Percentiles rank a stretch among this genome's conserved stretches.
These are phyloP conservation scores for Antechinus stuartii DNA, from an alignment of 2,113 vertebrate species.

Conservation along the genomic window DNA sequence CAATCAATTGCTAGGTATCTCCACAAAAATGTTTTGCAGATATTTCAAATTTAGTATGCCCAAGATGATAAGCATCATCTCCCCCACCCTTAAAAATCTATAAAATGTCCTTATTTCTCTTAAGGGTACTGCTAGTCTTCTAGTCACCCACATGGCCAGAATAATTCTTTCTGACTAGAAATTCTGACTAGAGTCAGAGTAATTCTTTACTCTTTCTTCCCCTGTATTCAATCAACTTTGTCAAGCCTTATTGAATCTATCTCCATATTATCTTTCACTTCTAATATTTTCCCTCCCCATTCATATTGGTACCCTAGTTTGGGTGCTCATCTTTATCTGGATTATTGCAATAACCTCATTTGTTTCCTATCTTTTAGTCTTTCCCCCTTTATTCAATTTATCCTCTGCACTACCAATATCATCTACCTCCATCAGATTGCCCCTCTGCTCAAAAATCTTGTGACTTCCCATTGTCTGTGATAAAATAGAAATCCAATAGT, in stretches of 20 bases:
- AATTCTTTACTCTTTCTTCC: not conserved
- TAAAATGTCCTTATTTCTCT: not conserved
- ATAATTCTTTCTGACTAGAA: too few species aligned
- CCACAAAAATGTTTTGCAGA: not conserved
- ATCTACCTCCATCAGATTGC: not conserved
- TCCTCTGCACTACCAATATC: not conserved
- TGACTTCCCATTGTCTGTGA: not conserved
- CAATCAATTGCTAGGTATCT: not conserved
- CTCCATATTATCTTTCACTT: not conserved
- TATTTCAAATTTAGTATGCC: not conserved
- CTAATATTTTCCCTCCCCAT: not conserved
- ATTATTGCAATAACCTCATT: not conserved
- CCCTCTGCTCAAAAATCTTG: not conserved
- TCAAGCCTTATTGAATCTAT: not conserved
- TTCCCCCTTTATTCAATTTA: not conserved
- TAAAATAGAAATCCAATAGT: not conserved
- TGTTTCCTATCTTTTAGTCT: not conserved
- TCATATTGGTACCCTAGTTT: not conserved
- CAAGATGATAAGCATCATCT: not conserved
- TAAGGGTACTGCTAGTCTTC: not conserved
- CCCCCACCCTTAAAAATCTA: not conserved
- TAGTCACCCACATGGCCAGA: not conserved
- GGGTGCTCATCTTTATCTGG: not conserved
- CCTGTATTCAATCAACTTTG: not conserved
- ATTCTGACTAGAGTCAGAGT: too few species aligned